Evolutionary conservation across 30 jellyfish, hydroid and myxozoan genomes (phyloP), one percentile per base, ranked within the genome.

Genomic region (Aurelia aurita complex sp. Pacific): DNA sequence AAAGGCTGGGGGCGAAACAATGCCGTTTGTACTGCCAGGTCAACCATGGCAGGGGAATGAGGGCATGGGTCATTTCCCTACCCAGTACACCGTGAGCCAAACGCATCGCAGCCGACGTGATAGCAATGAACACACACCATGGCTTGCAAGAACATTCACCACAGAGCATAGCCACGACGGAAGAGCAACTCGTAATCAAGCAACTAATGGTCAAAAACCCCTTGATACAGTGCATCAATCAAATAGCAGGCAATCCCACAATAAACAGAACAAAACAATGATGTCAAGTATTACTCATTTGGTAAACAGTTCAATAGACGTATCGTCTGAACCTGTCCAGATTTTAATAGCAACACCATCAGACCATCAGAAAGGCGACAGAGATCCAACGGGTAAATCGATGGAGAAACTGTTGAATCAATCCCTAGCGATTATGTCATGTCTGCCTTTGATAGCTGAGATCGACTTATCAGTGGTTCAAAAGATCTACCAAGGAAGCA

Each of bases 401-500:
- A 52, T 81, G 77, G 90, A 81, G 43, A 43, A 76, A 43, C 50
- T 81, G 15, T 43, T 81, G 83, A 70, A 81, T 59, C 83, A 70
- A 34, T 70, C 83, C 51, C 77, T 81, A 5, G 83, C 90, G 4
- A 5, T 68, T n/a, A 51, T 53, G 77, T 74, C 77, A 9, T 67
- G 90, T 15, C 69, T 81, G 67, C 90, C 90, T 35, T 69, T 81
- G 33, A 70, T 81, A 10, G 90, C 90, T 4, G 90, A 81, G 17
- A 81, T 81, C 77, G 83, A 81, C 50, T 53, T 68, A 63, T 68
- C 83, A 1, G 90, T 81, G 6, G 90, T 70, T 19, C 83, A 68
- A 46, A 81, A 81, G 46, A 55, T 81, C 67, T 81, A 81, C 83
- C 90, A 81, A 54, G 79, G 83, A 34, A 81, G 90, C 77, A 81